Base-by-base conservation (phyloP, 1,140 invertebrate genomes). In the Arion vulgaris region DNA sequence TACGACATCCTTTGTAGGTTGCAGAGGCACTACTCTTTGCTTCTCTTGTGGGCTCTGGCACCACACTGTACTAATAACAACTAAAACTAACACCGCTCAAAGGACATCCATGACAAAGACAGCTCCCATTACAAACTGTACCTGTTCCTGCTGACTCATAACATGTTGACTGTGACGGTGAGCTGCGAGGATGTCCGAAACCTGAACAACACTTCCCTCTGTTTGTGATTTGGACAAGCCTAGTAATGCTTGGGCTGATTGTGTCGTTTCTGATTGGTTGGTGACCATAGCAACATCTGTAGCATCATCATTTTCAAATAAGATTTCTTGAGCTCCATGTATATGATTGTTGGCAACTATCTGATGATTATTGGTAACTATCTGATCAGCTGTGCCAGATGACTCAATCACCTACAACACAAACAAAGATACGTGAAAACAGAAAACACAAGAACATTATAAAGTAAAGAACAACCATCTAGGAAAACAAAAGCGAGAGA, bases 201-300 rank as follows among this genome's bases (percentile, higher is more conserved):
- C 71, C 32, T 73, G 69, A 13, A 72, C 38, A 32, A 4, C 1
- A 38, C n/a, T n/a, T 1, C n/a, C 62, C 5, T 81, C 69, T 15
- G 15, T 38, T 13, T 81, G 80, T 38, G 80, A 23, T 53, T 53
- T 81, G 19, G 80, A 32, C 45, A 81, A 66, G 36, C 45, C 15
- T 9, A 81, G 80, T 49, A 81, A 45, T 23, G 69, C 80, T n/a
- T 81, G n/a, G n/a, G 80, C 80, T 36, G 71, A 81, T 71, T 81
- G 80, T n/a, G n/a, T n/a, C 45, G 49, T 51, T 17, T 73, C 71
- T 2, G 71, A 81, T 57, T 79, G 77, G 36, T 5, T 66, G 13
- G 68, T 28, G 26, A 73, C n/a, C 62, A 80, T 32, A 38, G 71
- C 45, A 17, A 74, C 49, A 1, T 62, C 69, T 41, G 28, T 13